Percentiles rank a stretch among this genome's conserved stretches.
Evolutionary conservation across 2,888 invertebrate species (phyloP).

Genomic region (Sipha maydis): DNA sequence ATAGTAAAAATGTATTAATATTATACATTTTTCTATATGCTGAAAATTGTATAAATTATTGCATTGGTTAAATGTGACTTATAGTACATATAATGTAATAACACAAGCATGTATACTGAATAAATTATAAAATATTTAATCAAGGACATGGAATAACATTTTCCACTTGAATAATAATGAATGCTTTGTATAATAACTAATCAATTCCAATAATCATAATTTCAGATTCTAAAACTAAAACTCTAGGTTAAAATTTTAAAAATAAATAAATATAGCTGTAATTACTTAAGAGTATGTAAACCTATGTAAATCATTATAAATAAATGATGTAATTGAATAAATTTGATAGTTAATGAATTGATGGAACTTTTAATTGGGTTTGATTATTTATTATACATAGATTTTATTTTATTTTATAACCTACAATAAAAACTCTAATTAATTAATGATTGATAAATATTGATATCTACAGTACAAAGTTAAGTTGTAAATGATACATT

Average conservation of each 20-base stretch:
- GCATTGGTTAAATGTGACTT: not conserved
- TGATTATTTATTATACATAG: too few species aligned
- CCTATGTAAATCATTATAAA: not conserved
- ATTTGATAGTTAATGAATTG: not conserved
- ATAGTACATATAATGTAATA: not conserved
- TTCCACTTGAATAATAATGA: slow-evolving; percentile 51
- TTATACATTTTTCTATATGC: not conserved
- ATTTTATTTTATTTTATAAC: not conserved
- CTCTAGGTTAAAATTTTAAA: not conserved
- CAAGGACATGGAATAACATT: slow-evolving; percentile 45
- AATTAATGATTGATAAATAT: not conserved
- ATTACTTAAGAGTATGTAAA: not conserved
- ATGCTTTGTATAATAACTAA: slow-evolving; percentile 19
- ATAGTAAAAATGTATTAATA: not conserved
- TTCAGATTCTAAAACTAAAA: slow-evolving; percentile 9
- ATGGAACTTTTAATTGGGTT: not conserved
- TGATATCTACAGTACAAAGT: not conserved
- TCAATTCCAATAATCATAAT: slow-evolving; percentile 35
- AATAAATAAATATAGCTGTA: not conserved
- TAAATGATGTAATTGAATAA: not conserved
- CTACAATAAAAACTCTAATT: not conserved
- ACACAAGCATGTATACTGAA: slow-evolving; percentile 17
- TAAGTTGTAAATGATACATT: not conserved
- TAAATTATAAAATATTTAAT: slow-evolving; percentile 41
- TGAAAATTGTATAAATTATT: slow-evolving; percentile 18